Percentiles rank a stretch among this genome's conserved stretches.
Evolutionary conservation across 1,140 invertebrate species (phyloP).

Genomic region (Cherax quadricarinatus): DNA sequence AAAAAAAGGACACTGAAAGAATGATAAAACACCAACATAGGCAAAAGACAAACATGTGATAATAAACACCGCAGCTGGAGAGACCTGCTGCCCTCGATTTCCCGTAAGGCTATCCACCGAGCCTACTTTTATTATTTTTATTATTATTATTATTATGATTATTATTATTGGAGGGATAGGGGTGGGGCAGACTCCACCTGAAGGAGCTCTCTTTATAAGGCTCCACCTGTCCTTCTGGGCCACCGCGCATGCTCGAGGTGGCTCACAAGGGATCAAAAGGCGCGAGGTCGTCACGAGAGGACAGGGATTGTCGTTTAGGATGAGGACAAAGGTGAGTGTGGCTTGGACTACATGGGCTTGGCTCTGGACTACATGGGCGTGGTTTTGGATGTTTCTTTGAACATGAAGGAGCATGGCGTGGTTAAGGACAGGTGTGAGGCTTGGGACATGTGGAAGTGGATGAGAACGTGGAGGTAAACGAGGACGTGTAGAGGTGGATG

Average conservation of each 20-base stretch:
- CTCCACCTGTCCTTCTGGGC: not conserved
- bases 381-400: too few relatives aligned
- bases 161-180: not conserved
- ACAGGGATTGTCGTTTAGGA: not conserved
- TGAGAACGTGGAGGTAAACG: not conserved
- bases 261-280: not conserved
- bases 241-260: not conserved
- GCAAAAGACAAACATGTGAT: constrained; percentile 44
- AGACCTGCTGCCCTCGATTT: constrained; percentile 54
- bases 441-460: not conserved
- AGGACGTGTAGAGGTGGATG: not conserved
- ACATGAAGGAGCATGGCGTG: not conserved
- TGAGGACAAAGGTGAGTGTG: not conserved
- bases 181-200: not conserved
- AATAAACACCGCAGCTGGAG: constrained; percentile 32
- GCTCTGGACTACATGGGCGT: not conserved
- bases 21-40: constrained; percentile 45
- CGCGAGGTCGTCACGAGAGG: not conserved
- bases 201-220: not conserved
- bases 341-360: not conserved
- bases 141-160: too few relatives aligned
- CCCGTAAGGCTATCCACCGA: not conserved
- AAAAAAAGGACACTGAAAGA: constrained; percentile 17
- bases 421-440: not conserved
- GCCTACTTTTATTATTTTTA: not conserved